Evolutionary conservation across 1,140 invertebrate species (phyloP).

Genomic region (Cecropterus lyciades): DNA sequence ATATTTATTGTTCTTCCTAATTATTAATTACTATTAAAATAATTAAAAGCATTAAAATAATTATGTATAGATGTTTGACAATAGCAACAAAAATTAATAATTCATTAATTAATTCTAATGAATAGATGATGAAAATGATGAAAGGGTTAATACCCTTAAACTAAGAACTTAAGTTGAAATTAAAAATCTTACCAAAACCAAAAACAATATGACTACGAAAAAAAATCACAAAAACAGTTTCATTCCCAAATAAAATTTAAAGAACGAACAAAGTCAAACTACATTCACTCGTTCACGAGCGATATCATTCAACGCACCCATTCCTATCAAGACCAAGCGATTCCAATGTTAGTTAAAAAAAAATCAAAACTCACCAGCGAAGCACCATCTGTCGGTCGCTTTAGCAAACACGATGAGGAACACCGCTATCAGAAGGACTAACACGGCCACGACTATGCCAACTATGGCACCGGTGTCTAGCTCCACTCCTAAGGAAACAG

Average conservation of each 20-base stretch:
- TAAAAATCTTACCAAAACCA: no score
- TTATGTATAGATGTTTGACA: no score
- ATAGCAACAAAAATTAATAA: no score
- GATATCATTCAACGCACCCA: neutral
- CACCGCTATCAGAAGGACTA: constrained; percentile 87
- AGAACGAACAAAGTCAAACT: neutral
- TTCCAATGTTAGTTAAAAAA: neutral
- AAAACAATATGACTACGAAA: no score
- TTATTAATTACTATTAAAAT: no score
- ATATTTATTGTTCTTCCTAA: no score
- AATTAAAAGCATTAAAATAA: no score
- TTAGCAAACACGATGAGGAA: constrained; percentile 90
- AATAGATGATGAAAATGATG: no score
- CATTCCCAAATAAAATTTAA: neutral
- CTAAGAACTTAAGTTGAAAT: no score
- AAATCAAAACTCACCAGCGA: constrained; percentile 88
- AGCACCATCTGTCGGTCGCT: constrained; percentile 92
- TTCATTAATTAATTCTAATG: no score
- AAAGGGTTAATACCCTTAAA: no score
- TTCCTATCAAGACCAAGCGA: constrained; percentile 15
- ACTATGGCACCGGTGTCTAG: constrained; percentile 90
- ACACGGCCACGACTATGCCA: constrained; percentile 89
- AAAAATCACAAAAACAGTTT: neutral
- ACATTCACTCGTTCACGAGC: neutral
- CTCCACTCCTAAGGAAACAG: constrained; percentile 85